phyloP scores from a whole-genome alignment of 2,113 vertebrate genomes.

The Porphyrio hochstetteri region DNA sequence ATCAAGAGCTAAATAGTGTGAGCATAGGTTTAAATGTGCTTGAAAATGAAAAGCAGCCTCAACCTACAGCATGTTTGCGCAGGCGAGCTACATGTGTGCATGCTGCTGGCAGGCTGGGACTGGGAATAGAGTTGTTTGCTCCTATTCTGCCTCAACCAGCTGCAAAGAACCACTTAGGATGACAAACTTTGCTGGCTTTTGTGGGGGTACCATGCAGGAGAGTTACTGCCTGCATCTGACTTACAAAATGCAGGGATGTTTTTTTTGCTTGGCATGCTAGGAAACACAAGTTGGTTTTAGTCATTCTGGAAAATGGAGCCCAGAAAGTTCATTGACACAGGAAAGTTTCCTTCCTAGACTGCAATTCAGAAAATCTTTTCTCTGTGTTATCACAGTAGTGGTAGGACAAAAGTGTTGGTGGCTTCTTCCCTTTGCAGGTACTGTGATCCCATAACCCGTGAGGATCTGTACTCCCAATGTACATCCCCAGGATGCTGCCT shows the following conservation, averaged over 20 bases:
- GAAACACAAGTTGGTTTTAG: neutral
- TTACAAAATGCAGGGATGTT: neutral
- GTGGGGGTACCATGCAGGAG: neutral
- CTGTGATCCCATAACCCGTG: neutral
- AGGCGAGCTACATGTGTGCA: neutral
- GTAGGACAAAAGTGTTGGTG: neutral
- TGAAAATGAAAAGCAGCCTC: neutral
- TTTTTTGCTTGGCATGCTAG: neutral
- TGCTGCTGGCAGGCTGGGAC: neutral
- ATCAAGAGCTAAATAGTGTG: neutral
- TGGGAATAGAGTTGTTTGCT: neutral
- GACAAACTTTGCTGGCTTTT: neutral
- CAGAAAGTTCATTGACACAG: neutral
- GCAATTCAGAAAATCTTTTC: neutral
- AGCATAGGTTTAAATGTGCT: neutral
- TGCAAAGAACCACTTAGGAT: neutral
- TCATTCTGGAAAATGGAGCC: neutral
- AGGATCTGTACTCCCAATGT: rapidly evolving
- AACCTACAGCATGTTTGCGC: neutral
- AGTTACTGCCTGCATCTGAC: neutral
- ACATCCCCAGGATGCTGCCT: neutral
- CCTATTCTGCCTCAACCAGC: neutral
- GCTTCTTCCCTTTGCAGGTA: neutral
- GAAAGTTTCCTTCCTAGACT: neutral
- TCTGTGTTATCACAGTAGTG: neutral